A percentile compares a stretch with the other conserved stretches of the same genome.
phyloP scores from a whole-genome alignment of 1,140 invertebrate species.

The Himalopsyche phryganea region DNA sequence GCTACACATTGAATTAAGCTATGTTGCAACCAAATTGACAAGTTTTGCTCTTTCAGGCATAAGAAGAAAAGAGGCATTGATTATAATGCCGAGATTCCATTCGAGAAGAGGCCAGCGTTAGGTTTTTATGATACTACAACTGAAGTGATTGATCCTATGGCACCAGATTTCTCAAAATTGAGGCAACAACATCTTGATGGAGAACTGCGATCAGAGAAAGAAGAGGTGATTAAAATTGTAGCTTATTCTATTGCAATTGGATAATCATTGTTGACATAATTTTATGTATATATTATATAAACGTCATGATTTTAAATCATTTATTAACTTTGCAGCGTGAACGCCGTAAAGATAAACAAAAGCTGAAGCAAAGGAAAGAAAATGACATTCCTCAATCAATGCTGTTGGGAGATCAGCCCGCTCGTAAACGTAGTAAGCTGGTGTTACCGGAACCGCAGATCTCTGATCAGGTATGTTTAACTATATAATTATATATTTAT shows the following conservation, averaged over 20 bases:
- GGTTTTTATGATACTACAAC: slow-evolving; percentile 94
- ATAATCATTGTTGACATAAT: too few species aligned
- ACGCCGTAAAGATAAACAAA: slow-evolving; percentile 86
- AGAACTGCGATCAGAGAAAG: slow-evolving; percentile 82
- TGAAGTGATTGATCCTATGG: slow-evolving; percentile 83
- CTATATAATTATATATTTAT: too few species aligned
- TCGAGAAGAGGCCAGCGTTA: slow-evolving; percentile 87
- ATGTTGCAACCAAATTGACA: too few species aligned
- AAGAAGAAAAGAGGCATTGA: slow-evolving; percentile 88
- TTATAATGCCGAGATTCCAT: slow-evolving; percentile 97
- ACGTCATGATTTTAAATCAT: background rate
- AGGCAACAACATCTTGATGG: slow-evolving; percentile 92
- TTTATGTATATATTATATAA: background rate
- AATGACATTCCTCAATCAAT: slow-evolving; percentile 93
- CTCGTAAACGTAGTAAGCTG: slow-evolving; percentile 91
- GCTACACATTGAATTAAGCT: too few species aligned
- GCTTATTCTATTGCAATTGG: background rate
- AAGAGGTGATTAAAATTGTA: slow-evolving; percentile 60
- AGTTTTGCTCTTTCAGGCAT: slow-evolving; percentile 47
- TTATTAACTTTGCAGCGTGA: slow-evolving; percentile 55
- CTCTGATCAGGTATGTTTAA: slow-evolving; percentile 69
- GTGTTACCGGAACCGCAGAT: slow-evolving; percentile 97
- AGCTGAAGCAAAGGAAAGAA: slow-evolving; percentile 91
- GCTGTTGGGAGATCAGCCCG: slow-evolving; percentile 84
- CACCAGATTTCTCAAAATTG: slow-evolving; percentile 84